These are phyloP conservation scores for Philonicus albiceps DNA, from an alignment of 2,888 invertebrate genomes.

Conservation along the genomic window DNA sequence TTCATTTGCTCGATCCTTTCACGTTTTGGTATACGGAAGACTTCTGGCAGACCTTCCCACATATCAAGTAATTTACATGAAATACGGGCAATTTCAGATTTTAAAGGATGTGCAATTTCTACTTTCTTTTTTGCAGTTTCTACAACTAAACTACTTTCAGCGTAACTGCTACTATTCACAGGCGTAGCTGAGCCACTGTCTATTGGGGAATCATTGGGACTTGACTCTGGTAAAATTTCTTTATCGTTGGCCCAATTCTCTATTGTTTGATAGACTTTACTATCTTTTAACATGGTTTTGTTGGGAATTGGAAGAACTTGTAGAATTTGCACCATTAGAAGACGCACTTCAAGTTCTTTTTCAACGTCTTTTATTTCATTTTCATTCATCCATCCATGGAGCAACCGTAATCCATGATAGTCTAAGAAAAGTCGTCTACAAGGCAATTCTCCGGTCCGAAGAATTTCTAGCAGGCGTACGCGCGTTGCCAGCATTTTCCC, in stretches of 20 bases:
- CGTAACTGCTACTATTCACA: neutral
- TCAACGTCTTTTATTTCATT: constrained; percentile 44
- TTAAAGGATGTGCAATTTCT: constrained; percentile 17
- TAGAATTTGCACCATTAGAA: constrained; percentile 79
- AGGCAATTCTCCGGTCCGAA: constrained; percentile 81
- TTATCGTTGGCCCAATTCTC: constrained; percentile 77
- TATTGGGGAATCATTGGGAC: constrained; percentile 50
- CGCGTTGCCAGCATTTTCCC: constrained; percentile 84
- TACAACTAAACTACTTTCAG: neutral
- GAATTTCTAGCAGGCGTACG: constrained; percentile 76
- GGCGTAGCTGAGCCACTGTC: constrained; percentile 20
- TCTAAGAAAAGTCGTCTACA: constrained; percentile 88
- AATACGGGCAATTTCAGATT: constrained; percentile 54
- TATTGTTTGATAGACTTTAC: constrained; percentile 84
- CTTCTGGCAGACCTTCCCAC: constrained; percentile 63
- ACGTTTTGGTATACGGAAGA: constrained; percentile 92
- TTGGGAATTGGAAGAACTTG: constrained; percentile 90
- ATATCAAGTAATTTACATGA: constrained; percentile 53
- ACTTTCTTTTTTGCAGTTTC: neutral
- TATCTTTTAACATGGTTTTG: constrained; percentile 91
- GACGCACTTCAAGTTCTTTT: constrained; percentile 65
- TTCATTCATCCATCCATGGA: constrained; percentile 94
- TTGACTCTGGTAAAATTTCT: constrained; percentile 41
- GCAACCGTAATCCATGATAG: constrained; percentile 88
- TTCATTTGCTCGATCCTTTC: constrained; percentile 95